A percentile compares a stretch with the other conserved stretches of the same genome.
Evolutionary conservation across 1,140 invertebrate species (phyloP).

Genomic region (Apis laboriosa): DNA sequence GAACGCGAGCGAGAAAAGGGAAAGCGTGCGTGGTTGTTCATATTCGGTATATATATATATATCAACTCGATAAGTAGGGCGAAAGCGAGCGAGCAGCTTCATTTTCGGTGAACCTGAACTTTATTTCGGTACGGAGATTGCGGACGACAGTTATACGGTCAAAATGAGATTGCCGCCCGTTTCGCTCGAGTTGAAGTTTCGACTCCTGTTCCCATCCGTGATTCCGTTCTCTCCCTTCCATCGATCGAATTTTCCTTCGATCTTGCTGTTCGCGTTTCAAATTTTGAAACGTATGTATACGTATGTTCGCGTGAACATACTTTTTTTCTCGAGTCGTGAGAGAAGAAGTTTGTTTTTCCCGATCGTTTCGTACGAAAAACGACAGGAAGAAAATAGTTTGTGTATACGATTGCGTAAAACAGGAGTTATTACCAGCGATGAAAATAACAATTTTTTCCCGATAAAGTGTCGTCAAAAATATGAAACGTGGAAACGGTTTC

Average conservation of each 20-base stretch:
- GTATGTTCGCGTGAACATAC: not conserved
- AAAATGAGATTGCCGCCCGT: slow-evolving; percentile 20
- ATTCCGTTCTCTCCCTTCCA: slow-evolving; percentile 38
- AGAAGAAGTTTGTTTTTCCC: not conserved
- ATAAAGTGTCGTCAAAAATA: too few relatives aligned
- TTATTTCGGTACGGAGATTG: slow-evolving; percentile 20
- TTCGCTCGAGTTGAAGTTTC: slow-evolving; percentile 26
- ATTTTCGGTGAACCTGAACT: slow-evolving; percentile 7
- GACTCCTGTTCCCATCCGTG: slow-evolving; percentile 3
- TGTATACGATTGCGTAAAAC: too few relatives aligned
- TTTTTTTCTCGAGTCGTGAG: too few relatives aligned
- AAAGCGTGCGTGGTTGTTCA: not conserved
- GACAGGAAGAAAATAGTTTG: too few relatives aligned
- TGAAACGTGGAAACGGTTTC: not conserved
- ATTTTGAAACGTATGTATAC: too few relatives aligned
- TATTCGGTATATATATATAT: not conserved
- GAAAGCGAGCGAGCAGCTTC: not conserved
- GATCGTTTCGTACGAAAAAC: too few relatives aligned
- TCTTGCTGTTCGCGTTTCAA: not conserved
- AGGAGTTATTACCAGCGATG: too few relatives aligned
- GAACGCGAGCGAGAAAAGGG: not conserved
- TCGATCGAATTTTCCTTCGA: not conserved
- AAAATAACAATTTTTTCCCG: too few relatives aligned
- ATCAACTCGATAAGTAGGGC: slow-evolving; percentile 10
- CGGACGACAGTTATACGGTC: slow-evolving; percentile 38